Percentiles rank a stretch among this genome's conserved stretches.
phyloP scores from a whole-genome alignment of 1,140 invertebrate genomes.

The Drosophila lacteicornis region DNA sequence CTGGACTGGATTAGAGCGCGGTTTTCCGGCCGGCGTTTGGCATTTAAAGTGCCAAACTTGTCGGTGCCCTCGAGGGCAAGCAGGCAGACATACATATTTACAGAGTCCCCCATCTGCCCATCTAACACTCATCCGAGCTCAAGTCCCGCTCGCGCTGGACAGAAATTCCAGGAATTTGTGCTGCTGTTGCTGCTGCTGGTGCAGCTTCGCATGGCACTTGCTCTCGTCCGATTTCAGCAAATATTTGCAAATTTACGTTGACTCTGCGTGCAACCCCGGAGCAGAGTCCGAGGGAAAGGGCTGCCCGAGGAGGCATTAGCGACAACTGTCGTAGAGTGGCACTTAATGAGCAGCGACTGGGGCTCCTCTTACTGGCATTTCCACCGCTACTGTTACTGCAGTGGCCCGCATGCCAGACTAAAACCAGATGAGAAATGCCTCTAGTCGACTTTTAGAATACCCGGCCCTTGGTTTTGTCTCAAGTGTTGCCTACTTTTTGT shows the following conservation, averaged over 20 bases:
- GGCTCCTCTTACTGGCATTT: slow-evolving; percentile 37
- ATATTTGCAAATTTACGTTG: slow-evolving; percentile 83
- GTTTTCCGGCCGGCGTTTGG: slow-evolving; percentile 27
- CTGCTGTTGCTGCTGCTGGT: slow-evolving; percentile 9
- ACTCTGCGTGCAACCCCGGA: slow-evolving; percentile 59
- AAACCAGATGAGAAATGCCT: slow-evolving; percentile 25
- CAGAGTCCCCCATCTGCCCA: slow-evolving; percentile 25
- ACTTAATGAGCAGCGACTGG: slow-evolving; percentile 81
- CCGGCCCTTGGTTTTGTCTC: not conserved
- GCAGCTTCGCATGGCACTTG: slow-evolving; percentile 51
- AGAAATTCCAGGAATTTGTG: slow-evolving; percentile 58
- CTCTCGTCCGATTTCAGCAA: slow-evolving; percentile 74
- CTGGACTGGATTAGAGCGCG: slow-evolving; percentile 25
- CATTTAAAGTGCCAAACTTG: slow-evolving; percentile 47
- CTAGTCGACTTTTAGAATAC: not conserved
- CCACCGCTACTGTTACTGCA: slow-evolving; percentile 50
- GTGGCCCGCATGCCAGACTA: slow-evolving; percentile 71
- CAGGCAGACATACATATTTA: slow-evolving; percentile 32
- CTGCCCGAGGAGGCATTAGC: slow-evolving; percentile 61
- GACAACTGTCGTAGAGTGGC: slow-evolving; percentile 81
- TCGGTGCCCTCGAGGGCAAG: slow-evolving; percentile 11
- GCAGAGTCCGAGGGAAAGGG: slow-evolving; percentile 29
- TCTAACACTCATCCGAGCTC: slow-evolving; percentile 51
- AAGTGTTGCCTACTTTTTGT: not conserved
- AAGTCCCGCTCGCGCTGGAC: slow-evolving; percentile 24